Evolutionary conservation across 2,888 invertebrate genomes (phyloP).

Genomic region (Noctua janthe): DNA sequence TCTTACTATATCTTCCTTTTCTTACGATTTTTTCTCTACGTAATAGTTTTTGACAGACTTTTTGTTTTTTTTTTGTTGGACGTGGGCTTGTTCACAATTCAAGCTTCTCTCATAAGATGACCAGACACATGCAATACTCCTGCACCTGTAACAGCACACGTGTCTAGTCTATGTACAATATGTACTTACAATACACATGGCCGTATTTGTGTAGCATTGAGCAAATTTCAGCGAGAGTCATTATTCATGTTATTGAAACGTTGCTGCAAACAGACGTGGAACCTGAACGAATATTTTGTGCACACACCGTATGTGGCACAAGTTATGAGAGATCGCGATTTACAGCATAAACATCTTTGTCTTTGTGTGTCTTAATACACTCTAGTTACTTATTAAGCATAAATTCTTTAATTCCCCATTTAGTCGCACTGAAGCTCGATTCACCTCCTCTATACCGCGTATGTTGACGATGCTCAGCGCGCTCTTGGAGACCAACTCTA

Average conservation of each 20-base stretch:
- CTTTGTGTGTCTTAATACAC: neutral
- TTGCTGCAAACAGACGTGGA: constrained; percentile 28
- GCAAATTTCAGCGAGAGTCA: constrained; percentile 41
- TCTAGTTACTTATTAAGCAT: neutral
- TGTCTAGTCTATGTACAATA: constrained; percentile 1
- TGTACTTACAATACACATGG: constrained; percentile 24
- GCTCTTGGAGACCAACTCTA: neutral
- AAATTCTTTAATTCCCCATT: neutral
- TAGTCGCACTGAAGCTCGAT: neutral
- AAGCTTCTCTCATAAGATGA: neutral
- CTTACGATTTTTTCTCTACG: neutral
- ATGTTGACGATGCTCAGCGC: neutral
- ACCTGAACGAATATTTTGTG: constrained; percentile 53
- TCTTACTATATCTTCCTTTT: neutral
- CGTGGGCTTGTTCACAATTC: neutral
- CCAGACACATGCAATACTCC: neutral
- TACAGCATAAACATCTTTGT: neutral
- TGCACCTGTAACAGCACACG: constrained; percentile 3
- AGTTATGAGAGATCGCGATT: neutral
- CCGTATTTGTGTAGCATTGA: constrained; percentile 35
- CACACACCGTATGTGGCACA: neutral
- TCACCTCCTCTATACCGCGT: neutral
- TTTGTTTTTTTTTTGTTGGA: neutral
- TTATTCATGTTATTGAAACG: constrained; percentile 54
- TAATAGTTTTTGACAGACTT: neutral